Percentiles rank a stretch among this genome's conserved stretches.
Conservation (phyloP, 2,113 vertebrate genomes). For the Gracilinanus agilis region DNA sequence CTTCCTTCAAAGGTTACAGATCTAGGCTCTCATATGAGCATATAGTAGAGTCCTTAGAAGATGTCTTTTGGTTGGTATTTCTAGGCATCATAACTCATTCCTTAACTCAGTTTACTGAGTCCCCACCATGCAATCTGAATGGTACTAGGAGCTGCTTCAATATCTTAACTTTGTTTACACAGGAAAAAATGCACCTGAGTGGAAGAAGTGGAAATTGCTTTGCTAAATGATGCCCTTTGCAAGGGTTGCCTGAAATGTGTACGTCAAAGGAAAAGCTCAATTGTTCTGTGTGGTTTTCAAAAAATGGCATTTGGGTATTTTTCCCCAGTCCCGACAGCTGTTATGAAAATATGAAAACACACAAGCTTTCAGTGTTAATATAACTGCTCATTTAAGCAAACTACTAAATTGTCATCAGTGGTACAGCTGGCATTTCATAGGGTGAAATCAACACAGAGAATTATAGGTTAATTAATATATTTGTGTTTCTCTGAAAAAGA, state of each 20-base stretch:
- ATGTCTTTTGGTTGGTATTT: neutral
- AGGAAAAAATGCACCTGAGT: neutral
- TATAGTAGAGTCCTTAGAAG: neutral
- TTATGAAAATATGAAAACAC: slow-evolving; percentile 29
- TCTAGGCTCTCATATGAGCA: neutral
- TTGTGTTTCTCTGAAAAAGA: neutral
- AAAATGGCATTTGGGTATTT: neutral
- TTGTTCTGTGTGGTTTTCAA: slow-evolving; percentile 10
- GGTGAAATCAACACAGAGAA: neutral
- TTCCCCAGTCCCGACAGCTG: neutral
- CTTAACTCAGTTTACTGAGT: neutral
- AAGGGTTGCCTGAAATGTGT: neutral
- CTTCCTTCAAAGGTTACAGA: neutral
- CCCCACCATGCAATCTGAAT: neutral
- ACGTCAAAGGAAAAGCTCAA: slow-evolving; percentile 1
- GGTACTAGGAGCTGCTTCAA: neutral
- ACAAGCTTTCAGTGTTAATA: neutral
- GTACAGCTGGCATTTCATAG: neutral
- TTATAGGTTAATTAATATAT: slow-evolving; percentile 11
- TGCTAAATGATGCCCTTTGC: neutral
- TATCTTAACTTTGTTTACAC: neutral
- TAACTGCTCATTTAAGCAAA: slow-evolving; percentile 36
- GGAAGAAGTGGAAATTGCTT: neutral
- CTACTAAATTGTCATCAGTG: slow-evolving; percentile 8
- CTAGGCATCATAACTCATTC: neutral